Evolutionary conservation across 92 coral and sea anemone species (phyloP).

Genomic region (Montipora capitata): DNA sequence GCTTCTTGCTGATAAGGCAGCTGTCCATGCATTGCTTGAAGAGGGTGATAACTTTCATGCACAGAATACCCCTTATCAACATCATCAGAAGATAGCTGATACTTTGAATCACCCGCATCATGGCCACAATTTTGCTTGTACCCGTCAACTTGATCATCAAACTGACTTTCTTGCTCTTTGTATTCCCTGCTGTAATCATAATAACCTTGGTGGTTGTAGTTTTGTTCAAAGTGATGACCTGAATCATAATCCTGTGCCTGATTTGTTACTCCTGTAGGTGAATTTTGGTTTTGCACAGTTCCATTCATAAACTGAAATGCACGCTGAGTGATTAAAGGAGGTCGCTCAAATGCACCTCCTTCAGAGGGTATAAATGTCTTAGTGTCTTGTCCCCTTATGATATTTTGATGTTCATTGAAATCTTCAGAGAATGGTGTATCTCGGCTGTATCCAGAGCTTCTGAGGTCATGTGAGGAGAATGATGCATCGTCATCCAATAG

Average conservation of each 20-base stretch:
- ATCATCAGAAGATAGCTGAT: conserved; percentile 23
- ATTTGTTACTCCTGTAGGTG: neutral
- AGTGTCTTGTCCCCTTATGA: conserved; percentile 18
- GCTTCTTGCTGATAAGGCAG: neutral
- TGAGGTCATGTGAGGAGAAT: conserved; percentile 92
- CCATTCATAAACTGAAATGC: conserved; percentile 61
- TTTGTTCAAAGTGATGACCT: conserved; percentile 12
- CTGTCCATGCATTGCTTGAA: neutral
- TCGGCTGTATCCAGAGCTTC: conserved; percentile 87
- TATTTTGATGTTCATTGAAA: conserved; percentile 51
- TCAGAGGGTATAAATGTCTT: conserved; percentile 61
- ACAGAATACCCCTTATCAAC: conserved; percentile 25
- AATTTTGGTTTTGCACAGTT: conserved; percentile 33
- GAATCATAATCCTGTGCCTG: neutral
- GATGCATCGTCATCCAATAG: conserved; percentile 96
- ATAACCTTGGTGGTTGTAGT: conserved; percentile 21
- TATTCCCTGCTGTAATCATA: neutral
- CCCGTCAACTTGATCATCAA: conserved; percentile 16
- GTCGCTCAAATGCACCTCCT: conserved; percentile 86
- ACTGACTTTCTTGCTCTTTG: conserved; percentile 25
- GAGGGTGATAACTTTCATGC: conserved; percentile 18
- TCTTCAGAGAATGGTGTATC: conserved; percentile 87
- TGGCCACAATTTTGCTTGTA: conserved; percentile 12
- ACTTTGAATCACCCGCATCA: conserved; percentile 17
- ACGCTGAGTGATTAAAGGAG: conserved; percentile 82